These are phyloP conservation scores for Atlantisia rogersi DNA, from an alignment of 2,113 vertebrate species.

Conservation along the genomic window DNA sequence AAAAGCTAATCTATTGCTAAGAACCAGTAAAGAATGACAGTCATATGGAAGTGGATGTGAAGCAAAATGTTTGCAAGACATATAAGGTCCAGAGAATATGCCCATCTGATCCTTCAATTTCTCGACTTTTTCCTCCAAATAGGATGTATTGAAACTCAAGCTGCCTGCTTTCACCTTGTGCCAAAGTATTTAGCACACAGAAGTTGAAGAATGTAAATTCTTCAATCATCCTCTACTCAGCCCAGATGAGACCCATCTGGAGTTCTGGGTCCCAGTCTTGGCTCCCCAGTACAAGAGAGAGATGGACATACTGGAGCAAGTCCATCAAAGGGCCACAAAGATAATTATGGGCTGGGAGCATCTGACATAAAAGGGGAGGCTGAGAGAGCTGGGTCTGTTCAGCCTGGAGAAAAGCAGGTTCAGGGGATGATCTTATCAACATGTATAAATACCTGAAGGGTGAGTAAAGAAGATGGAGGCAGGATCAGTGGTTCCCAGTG, in stretches of 20 bases:
- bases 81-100: neutral
- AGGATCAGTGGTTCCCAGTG: neutral
- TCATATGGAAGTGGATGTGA: neutral
- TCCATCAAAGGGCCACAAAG: neutral
- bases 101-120: neutral
- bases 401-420: neutral
- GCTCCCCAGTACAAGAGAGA: accelerated
- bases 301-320: neutral
- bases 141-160: neutral
- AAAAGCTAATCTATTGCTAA: neutral
- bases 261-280: neutral
- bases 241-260: neutral
- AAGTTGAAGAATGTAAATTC: neutral
- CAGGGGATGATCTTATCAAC: neutral
- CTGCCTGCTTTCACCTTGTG: neutral
- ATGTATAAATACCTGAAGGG: neutral
- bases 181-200: neutral
- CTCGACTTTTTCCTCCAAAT: neutral
- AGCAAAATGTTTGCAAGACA: neutral
- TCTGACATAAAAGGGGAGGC: neutral
- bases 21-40: neutral
- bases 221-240: neutral
- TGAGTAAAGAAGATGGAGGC: neutral
- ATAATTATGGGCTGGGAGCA: neutral
- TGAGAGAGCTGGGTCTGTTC: neutral